Evolutionary conservation across 2,888 invertebrate species (phyloP).

Genomic region (Leuctra nigra): DNA sequence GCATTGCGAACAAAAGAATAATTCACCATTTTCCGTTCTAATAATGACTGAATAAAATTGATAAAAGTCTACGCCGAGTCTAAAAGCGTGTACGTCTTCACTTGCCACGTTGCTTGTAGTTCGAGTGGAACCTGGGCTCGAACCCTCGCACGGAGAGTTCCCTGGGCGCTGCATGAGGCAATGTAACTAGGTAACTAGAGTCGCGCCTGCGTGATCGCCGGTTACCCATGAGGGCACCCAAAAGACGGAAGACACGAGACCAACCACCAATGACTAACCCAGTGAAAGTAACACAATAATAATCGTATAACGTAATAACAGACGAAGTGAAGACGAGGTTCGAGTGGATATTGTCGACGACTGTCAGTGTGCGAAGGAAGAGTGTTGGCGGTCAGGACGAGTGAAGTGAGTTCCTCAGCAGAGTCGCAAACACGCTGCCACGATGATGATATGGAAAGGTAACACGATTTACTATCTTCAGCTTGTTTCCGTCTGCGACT

Average conservation of each 20-base stretch:
- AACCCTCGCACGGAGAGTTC: too few relatives aligned
- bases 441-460: constrained; percentile 22
- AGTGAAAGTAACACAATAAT: constrained; percentile 17
- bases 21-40: not conserved
- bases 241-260: constrained; percentile 11
- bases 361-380: too few relatives aligned
- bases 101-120: too few relatives aligned
- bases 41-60: too few relatives aligned
- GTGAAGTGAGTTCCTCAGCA: too few relatives aligned
- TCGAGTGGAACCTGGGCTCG: too few relatives aligned
- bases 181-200: constrained; percentile 1
- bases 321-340: not conserved
- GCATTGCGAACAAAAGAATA: not conserved
- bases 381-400: too few relatives aligned
- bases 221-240: constrained; percentile 18
- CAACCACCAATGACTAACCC: constrained; percentile 4
- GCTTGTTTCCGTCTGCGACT: too few relatives aligned
- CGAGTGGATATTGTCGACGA: not conserved
- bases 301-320: constrained; percentile 1
- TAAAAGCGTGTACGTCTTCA: too few relatives aligned
- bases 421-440: not conserved
- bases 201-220: not conserved
- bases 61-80: too few relatives aligned
- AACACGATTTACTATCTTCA: not conserved
- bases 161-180: not conserved